Conservation (phyloP, 1,140 invertebrate genomes). For the Gonioctena quinquepunctata region DNA sequence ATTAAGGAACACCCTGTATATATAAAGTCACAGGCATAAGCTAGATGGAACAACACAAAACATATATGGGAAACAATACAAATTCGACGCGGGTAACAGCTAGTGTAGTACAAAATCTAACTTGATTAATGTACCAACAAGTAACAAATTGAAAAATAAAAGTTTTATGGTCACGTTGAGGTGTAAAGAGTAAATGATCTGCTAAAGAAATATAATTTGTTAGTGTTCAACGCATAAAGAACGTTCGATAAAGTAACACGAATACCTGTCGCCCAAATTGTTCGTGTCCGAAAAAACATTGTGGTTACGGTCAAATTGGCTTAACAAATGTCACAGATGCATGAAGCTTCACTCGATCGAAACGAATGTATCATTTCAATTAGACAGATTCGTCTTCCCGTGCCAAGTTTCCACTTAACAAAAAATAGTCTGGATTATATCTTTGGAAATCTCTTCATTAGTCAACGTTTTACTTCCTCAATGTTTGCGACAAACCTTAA, state of each 20-base stretch:
- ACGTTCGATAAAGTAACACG: background rate
- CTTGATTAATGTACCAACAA: too few relatives aligned
- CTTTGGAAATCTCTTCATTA: background rate
- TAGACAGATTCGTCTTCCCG: background rate
- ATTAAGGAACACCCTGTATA: too few relatives aligned
- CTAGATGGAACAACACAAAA: too few relatives aligned
- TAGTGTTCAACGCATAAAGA: too few relatives aligned
- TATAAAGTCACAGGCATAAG: too few relatives aligned
- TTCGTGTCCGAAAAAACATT: slow-evolving; percentile 1
- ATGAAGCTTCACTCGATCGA: slow-evolving; percentile 2
- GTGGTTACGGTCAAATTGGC: slow-evolving; percentile 5
- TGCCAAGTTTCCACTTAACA: slow-evolving; percentile 7
- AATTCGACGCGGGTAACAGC: too few relatives aligned
- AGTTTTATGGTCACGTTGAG: too few relatives aligned
- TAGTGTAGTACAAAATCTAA: too few relatives aligned
- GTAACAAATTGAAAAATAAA: too few relatives aligned
- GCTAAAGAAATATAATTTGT: too few relatives aligned
- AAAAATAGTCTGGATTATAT: background rate
- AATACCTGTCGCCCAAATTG: background rate
- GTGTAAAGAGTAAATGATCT: too few relatives aligned
- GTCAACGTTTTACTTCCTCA: background rate
- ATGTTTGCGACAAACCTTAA: background rate
- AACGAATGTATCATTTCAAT: slow-evolving; percentile 16
- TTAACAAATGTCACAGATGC: slow-evolving; percentile 9
- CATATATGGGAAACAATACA: too few relatives aligned